Evolutionary conservation across 2,113 vertebrate genomes (phyloP), one percentile per base, ranked within the genome.

Genomic region (Microcebus jonahi): DNA sequence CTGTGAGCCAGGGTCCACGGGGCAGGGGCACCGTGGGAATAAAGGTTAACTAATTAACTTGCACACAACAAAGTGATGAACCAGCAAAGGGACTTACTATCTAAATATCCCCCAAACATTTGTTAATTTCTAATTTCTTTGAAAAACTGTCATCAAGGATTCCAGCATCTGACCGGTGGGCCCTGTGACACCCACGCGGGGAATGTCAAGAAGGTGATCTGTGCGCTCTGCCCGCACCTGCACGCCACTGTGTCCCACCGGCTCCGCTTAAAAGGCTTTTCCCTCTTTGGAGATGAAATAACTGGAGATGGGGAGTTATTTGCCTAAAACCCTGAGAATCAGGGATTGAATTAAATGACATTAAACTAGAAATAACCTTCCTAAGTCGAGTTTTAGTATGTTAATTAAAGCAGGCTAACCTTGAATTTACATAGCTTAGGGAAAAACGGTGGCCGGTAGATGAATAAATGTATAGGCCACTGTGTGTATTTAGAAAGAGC

Each of bases 351-450:
- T 97, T 97, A 97, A 98, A 97, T 90, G 96, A 96, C 91, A 98
- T 97, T 97, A 98, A 95, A 88, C 20, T 93, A 95, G 97, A 98
- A 98, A 98, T 97, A 98, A 97, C 88, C 97, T 75, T 96, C 94
- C 97, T 97, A 96, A 95, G 89, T 97, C 97, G 97, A 95, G 91
- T 97, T 94, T 95, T 97, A 98, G 81, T 97, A 93, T 97, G 96
- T 98, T 98, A 98, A 98, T 98, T 98, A 98, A 98, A 97, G 86
- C 90, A 82, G 94, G 71, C 87, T 96, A 61, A 97, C 94, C 87
- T 98, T 97, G 97, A 96, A 88, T 98, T 96, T 98, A 87, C 93
- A 57, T 81, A 97, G 92, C 96, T 97, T 96, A 97, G 80, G 88
- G 20, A 79, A 77, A 98, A 97, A 82, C 36, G 25, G 68, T 48